Evolutionary conservation across 2,888 invertebrate species (phyloP).

Genomic region (Celastrina argiolus): DNA sequence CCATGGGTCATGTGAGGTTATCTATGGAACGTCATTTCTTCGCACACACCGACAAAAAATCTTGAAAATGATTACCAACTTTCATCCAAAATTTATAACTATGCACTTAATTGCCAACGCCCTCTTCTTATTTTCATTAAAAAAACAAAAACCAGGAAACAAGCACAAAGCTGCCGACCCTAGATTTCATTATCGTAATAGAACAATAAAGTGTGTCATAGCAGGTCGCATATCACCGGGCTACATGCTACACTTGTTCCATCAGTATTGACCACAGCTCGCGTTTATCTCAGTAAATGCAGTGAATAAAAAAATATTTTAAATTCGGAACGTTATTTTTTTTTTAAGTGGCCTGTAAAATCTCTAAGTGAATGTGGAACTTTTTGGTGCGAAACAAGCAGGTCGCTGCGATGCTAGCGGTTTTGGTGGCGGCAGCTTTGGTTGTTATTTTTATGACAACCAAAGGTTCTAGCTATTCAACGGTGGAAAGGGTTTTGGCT

Average conservation of each 20-base stretch:
- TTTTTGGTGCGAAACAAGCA: conserved; percentile 66
- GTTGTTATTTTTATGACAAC: conserved; percentile 56
- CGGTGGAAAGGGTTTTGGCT: conserved; percentile 39
- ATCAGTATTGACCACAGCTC: conserved; percentile 23
- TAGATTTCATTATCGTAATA: conserved; percentile 59
- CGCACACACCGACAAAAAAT: too few species aligned
- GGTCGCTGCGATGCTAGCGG: conserved; percentile 64
- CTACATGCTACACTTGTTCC: conserved; percentile 46
- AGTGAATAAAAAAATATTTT: not conserved
- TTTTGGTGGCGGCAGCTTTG: conserved; percentile 55
- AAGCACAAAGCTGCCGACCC: conserved; percentile 53
- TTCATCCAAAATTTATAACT: not conserved
- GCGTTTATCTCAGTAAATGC: not conserved
- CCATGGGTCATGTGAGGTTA: not conserved
- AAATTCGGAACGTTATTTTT: not conserved
- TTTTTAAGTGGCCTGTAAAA: not conserved
- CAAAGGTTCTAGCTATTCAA: conserved; percentile 44
- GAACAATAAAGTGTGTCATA: conserved; percentile 66
- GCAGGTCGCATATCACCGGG: conserved; percentile 57
- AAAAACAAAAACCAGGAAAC: conserved; percentile 33
- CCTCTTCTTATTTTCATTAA: too few species aligned
- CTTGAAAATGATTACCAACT: too few species aligned
- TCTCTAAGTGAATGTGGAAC: conserved; percentile 59
- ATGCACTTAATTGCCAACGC: too few species aligned
- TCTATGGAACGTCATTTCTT: not conserved